Evolutionary conservation across 1,140 invertebrate species (phyloP), one percentile per base, ranked within the genome.

Genomic region (Magallana gigas): DNA sequence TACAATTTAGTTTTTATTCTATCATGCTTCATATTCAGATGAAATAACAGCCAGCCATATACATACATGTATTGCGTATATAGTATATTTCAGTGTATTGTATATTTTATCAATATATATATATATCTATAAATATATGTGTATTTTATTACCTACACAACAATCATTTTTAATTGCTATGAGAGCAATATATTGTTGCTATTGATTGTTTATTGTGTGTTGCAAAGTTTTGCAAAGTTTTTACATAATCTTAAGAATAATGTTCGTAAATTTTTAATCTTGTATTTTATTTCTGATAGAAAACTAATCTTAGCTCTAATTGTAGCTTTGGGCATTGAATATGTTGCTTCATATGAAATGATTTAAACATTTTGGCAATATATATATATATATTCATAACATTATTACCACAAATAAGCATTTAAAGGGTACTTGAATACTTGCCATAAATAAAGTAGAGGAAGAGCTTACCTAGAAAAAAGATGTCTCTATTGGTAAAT

Each of bases 91-190:
- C 68, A 76, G 68, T 23, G 36, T 76, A 71, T 71, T 71, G 64
- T 71, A 71, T 71, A 76, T 76, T 76, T 76, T 76, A 76, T 29
- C 9, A 23, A 76, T 36, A 76, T 64, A n/a, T 64, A 18, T 48
- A 48, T 48, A 48, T 48, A 48, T 48, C 23, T 23, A 23, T 23
- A 23, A 23, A 48, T 48, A 48, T 76, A 76, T 76, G 29, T 29
- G 23, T 76, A 76, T 76, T 76, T 76, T 76, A 76, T 76, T 76
- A 76, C 68, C 68, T 76, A 76, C 68, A 76, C 68, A 76, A 76
- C 68, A 76, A 76, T 76, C 68, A 76, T 36, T 76, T 68, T 76
- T 29, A 76, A 76, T 76, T 76, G 68, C 68, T 76, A 48, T 29
- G 68, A 12, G 18, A 64, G 5, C 18, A 64, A 64, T 76, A 76